These are phyloP conservation scores for Centropyge bicolor DNA, from an alignment of 2,797 vertebrate species.

Conservation along the genomic window DNA sequence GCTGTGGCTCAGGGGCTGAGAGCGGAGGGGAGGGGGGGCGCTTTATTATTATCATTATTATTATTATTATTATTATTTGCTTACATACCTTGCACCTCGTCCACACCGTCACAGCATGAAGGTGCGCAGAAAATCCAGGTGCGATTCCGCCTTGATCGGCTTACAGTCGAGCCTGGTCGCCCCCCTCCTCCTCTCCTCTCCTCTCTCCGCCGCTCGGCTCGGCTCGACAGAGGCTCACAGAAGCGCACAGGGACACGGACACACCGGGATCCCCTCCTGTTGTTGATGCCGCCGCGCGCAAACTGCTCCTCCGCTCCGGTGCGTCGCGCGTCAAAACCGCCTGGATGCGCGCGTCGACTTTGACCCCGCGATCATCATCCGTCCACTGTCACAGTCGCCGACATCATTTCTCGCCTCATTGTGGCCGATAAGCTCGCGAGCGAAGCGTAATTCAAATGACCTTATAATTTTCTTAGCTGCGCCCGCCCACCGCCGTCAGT, in stretches of 20 bases:
- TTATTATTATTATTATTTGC: background rate
- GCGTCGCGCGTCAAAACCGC: conserved; percentile 42
- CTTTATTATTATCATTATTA: background rate
- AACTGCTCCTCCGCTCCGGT: conserved; percentile 44
- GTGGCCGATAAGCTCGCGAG: conserved; percentile 61
- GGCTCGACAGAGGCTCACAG: conserved; percentile 64
- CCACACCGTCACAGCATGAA: conserved; percentile 75
- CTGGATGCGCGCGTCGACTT: conserved; percentile 68
- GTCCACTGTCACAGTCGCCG: conserved; percentile 48
- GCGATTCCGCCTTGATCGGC: conserved; percentile 85
- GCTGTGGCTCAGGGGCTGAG: conserved; percentile 4
- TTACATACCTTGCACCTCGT: conserved; percentile 77
- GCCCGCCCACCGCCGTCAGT: conserved; percentile 77
- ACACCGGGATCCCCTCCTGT: conserved; percentile 71
- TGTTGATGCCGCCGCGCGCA: conserved; percentile 57
- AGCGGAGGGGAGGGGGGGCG: too few relatives aligned
- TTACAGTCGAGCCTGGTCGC: conserved; percentile 75
- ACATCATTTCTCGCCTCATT: conserved; percentile 66
- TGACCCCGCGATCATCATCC: conserved; percentile 72
- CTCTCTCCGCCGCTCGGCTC: conserved; percentile 61
- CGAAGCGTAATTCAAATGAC: conserved; percentile 87
- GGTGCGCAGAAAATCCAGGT: conserved; percentile 68
- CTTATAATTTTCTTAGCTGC: conserved; percentile 86
- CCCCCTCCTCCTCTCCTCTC: conserved; percentile 40
- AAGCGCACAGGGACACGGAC: conserved; percentile 53